A percentile compares a stretch with the other conserved stretches of the same genome.
Conservation (phyloP, 2,888 invertebrate genomes). For the Spialia ferax region DNA sequence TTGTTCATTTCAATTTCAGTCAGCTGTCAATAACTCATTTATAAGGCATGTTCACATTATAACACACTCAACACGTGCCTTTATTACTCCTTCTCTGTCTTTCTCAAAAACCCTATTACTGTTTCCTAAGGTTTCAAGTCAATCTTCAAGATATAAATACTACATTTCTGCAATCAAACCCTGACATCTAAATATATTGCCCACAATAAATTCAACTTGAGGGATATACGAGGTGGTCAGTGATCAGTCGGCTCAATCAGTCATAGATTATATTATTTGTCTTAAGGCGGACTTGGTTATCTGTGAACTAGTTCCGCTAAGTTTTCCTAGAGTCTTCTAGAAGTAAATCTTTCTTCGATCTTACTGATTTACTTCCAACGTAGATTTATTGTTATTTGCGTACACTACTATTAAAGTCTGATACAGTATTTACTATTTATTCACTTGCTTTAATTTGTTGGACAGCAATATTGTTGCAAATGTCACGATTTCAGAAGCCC, state of each 20-base stretch:
- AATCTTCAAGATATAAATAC: slow-evolving; percentile 17
- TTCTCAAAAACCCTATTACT: slow-evolving; percentile 23
- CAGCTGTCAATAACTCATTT: slow-evolving; percentile 59
- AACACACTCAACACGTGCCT: slow-evolving; percentile 40
- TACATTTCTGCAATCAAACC: slow-evolving; percentile 37
- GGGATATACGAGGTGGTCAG: slow-evolving; percentile 38
- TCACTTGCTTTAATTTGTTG: neutral
- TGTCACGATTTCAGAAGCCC: neutral
- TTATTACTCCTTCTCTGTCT: slow-evolving; percentile 17
- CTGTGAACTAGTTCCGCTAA: slow-evolving; percentile 23
- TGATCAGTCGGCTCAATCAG: slow-evolving; percentile 39
- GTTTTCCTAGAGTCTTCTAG: slow-evolving; percentile 24
- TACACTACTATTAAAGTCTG: neutral
- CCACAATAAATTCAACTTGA: slow-evolving; percentile 33
- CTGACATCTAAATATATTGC: slow-evolving; percentile 39
- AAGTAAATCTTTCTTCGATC: slow-evolving; percentile 11
- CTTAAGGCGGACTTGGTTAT: slow-evolving; percentile 31
- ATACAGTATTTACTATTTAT: neutral
- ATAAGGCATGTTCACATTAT: slow-evolving; percentile 43
- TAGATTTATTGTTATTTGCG: neutral
- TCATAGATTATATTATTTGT: slow-evolving; percentile 39
- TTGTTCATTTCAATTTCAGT: slow-evolving; percentile 54
- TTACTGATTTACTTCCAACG: neutral
- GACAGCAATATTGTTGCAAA: slow-evolving; percentile 1
- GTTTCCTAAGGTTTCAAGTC: slow-evolving; percentile 33